phyloP scores from a whole-genome alignment of 2,888 invertebrate species.

The Sabatieria punctata region DNA sequence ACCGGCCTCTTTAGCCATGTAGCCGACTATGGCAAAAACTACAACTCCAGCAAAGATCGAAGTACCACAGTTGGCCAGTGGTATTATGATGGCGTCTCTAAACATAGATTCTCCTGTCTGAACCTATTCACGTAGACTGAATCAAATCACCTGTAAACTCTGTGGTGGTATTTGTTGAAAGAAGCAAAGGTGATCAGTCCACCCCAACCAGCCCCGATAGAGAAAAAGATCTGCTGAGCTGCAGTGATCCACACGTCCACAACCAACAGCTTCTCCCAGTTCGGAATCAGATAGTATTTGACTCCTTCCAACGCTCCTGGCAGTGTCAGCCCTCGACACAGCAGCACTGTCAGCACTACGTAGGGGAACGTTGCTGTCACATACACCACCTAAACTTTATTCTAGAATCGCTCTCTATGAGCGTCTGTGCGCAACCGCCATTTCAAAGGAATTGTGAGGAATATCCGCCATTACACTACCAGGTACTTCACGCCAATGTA shows the following conservation, averaged over 20 bases:
- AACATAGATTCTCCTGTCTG: no score
- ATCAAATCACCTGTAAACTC: conserved; percentile 28
- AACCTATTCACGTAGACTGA: no score
- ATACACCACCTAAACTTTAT: no score
- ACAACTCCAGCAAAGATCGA: conserved; percentile 34
- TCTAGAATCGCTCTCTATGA: conserved; percentile 8
- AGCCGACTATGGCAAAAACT: conserved; percentile 34
- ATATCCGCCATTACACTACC: not conserved
- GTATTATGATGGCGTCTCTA: conserved; percentile 33
- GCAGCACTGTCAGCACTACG: no score
- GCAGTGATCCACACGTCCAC: conserved; percentile 32
- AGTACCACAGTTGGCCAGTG: conserved; percentile 32
- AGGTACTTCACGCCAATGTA: conserved; percentile 29
- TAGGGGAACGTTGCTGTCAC: no score
- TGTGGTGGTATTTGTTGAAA: conserved; percentile 31
- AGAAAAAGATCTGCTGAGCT: conserved; percentile 32
- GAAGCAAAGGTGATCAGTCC: conserved; percentile 32
- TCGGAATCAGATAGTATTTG: conserved; percentile 13
- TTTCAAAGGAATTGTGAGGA: conserved; percentile 9
- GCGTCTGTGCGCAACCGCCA: conserved; percentile 12
- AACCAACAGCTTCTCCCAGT: conserved; percentile 12
- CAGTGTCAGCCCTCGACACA: no score
- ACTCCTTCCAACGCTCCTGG: no score
- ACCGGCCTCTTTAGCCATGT: conserved; percentile 31
- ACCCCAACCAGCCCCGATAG: conserved; percentile 33